These are phyloP conservation scores for Enteromius anoplus DNA, from an alignment of 2,797 vertebrate genomes.

Conservation along the genomic window DNA sequence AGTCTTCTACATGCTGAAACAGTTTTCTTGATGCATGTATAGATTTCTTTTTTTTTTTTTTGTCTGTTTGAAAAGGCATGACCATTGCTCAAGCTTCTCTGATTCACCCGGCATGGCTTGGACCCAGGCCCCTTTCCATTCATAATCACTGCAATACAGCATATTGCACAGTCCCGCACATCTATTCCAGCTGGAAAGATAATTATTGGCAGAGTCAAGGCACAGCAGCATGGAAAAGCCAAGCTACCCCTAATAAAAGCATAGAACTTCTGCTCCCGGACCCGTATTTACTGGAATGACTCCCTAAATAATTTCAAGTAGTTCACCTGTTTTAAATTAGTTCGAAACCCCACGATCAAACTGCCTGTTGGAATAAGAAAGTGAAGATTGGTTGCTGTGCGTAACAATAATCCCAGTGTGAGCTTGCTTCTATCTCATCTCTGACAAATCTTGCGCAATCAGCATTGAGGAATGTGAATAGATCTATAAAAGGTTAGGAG, in stretches of 20 bases:
- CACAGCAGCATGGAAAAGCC: constrained; percentile 5
- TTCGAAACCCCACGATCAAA: constrained; percentile 1
- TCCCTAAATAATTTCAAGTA: constrained; percentile 29
- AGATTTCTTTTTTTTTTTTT: not conserved
- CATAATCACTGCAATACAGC: constrained; percentile 16
- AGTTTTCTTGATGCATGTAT: not conserved
- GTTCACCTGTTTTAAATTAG: constrained; percentile 27
- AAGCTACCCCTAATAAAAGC: constrained; percentile 26
- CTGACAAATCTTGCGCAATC: constrained; percentile 30
- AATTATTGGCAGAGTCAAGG: not conserved
- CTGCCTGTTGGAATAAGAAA: constrained; percentile 18
- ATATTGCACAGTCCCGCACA: constrained; percentile 26
- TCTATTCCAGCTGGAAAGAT: constrained; percentile 42
- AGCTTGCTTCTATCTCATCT: constrained; percentile 30
- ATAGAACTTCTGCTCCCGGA: not conserved
- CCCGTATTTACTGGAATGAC: constrained; percentile 1
- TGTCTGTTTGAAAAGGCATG: not conserved
- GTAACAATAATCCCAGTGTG: constrained; percentile 32
- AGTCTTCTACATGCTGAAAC: constrained; percentile 22
- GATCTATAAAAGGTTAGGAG: constrained; percentile 34
- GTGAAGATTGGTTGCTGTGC: constrained; percentile 22
- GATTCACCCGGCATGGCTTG: constrained; percentile 1
- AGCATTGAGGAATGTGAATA: constrained; percentile 23
- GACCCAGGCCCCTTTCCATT: constrained; percentile 12
- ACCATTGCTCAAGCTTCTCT: constrained; percentile 3